These are phyloP conservation scores for Ectemnius lituratus DNA, from an alignment of 2,888 invertebrate species.

Conservation along the genomic window DNA sequence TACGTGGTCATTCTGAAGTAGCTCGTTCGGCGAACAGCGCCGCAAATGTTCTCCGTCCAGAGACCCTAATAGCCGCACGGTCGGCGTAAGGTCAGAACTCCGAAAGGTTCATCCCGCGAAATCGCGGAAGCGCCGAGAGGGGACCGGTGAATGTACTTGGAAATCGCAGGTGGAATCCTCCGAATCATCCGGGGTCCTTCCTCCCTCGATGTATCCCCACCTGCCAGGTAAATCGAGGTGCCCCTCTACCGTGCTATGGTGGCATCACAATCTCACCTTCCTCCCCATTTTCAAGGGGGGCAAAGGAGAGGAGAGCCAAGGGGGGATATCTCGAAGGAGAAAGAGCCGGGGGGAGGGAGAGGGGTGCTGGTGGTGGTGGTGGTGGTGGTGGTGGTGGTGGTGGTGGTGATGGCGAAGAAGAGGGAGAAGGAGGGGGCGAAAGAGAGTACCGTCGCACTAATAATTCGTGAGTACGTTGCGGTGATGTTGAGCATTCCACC, in stretches of 20 bases:
- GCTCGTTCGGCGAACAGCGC: neutral
- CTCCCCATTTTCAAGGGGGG: conserved; percentile 22
- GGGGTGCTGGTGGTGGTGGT: too few relatives aligned
- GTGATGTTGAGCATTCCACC: conserved; percentile 74
- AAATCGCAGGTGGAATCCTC: conserved; percentile 57
- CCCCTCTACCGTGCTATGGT: conserved; percentile 8
- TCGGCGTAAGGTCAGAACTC: conserved; percentile 43
- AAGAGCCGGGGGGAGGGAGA: too few relatives aligned
- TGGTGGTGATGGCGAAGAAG: too few relatives aligned
- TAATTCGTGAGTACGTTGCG: conserved; percentile 70
- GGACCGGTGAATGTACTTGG: conserved; percentile 58
- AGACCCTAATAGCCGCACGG: conserved; percentile 20
- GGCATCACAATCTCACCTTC: conserved; percentile 40
- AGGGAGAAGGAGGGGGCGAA: too few relatives aligned
- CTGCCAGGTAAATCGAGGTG: conserved; percentile 3
- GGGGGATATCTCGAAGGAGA: too few relatives aligned
- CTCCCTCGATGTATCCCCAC: conserved; percentile 45
- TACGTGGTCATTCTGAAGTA: neutral
- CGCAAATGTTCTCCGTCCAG: conserved; percentile 3
- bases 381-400: too few relatives aligned
- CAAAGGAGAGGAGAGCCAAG: too few relatives aligned
- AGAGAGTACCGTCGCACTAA: conserved; percentile 67
- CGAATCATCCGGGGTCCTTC: conserved; percentile 56
- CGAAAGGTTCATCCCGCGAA: conserved; percentile 42
- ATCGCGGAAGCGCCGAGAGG: conserved; percentile 51